phyloP scores from a whole-genome alignment of 2,888 invertebrate species.

The Hirtodrosophila cameraria region DNA sequence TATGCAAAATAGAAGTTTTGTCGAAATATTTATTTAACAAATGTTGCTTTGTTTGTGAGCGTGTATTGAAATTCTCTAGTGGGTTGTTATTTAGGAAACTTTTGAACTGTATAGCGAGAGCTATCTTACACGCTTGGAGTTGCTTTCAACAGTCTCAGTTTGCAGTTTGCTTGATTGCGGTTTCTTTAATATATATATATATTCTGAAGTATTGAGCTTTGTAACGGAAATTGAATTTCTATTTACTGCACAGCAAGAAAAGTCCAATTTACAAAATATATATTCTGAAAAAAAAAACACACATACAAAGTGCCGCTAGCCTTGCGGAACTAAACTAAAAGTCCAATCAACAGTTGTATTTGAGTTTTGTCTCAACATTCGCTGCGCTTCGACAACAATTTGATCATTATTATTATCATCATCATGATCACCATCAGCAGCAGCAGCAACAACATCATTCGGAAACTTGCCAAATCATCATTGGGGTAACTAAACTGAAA shows the following conservation, averaged over 20 bases:
- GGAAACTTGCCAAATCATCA: constrained; percentile 52
- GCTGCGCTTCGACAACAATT: neutral
- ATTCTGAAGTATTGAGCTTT: neutral
- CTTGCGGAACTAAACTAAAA: constrained; percentile 15
- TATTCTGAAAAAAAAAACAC: neutral
- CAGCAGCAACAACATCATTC: constrained; percentile 3
- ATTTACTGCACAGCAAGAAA: too few relatives aligned
- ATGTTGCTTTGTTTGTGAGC: constrained; percentile 5
- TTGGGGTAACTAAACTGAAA: constrained; percentile 45
- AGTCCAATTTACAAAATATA: too few relatives aligned
- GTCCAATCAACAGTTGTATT: constrained; percentile 38
- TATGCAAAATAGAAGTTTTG: constrained; percentile 29
- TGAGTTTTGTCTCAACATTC: neutral
- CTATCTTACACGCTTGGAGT: neutral
- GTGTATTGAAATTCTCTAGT: neutral
- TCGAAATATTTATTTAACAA: constrained; percentile 46
- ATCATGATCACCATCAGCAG: too few relatives aligned
- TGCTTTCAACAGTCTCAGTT: too few relatives aligned
- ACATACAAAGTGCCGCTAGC: constrained; percentile 14
- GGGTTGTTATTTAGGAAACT: constrained; percentile 10
- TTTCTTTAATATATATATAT: too few relatives aligned
- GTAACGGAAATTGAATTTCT: constrained; percentile 22
- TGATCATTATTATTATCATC: too few relatives aligned
- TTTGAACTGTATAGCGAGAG: constrained; percentile 19
- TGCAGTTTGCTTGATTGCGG: too few relatives aligned